These are phyloP conservation scores for Lepisosteus osseus DNA, from an alignment of 2,113 vertebrate genomes.

Conservation along the genomic window DNA sequence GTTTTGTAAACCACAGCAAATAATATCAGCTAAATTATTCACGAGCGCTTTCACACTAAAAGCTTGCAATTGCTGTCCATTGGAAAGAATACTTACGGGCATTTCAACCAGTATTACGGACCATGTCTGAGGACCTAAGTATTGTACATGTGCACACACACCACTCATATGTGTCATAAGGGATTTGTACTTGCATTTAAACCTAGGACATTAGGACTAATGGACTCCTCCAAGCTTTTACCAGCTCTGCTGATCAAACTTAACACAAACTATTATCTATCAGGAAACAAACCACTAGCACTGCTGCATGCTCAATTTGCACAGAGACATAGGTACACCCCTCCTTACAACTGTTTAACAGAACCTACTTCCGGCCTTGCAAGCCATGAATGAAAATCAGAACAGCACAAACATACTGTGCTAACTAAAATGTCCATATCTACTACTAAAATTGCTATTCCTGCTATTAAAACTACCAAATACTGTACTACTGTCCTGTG, in stretches of 20 bases:
- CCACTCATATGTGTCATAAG: slow-evolving; percentile 21
- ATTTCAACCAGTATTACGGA: slow-evolving; percentile 45
- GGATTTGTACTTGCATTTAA: slow-evolving; percentile 1
- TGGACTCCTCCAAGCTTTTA: slow-evolving; percentile 15
- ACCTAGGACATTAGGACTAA: neutral
- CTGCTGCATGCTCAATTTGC: neutral
- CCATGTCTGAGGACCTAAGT: slow-evolving; percentile 25
- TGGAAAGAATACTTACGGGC: slow-evolving; percentile 59
- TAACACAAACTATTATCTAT: neutral
- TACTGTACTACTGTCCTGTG: too few relatives aligned
- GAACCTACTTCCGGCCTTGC: too few relatives aligned
- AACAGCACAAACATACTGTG: too few relatives aligned
- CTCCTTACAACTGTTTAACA: too few relatives aligned
- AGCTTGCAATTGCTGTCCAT: slow-evolving; percentile 70
- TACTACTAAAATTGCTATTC: too few relatives aligned
- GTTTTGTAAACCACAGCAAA: slow-evolving; percentile 70
- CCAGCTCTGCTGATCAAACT: neutral
- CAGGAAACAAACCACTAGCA: neutral
- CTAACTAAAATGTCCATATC: too few relatives aligned
- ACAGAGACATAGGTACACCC: neutral
- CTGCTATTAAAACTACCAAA: too few relatives aligned
- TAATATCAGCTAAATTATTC: slow-evolving; percentile 93
- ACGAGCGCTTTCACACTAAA: slow-evolving; percentile 77
- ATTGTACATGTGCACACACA: slow-evolving; percentile 16
- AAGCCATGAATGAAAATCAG: too few relatives aligned